Conservation (phyloP, 1,140 invertebrate genomes). For the Nylanderia fulva region DNA sequence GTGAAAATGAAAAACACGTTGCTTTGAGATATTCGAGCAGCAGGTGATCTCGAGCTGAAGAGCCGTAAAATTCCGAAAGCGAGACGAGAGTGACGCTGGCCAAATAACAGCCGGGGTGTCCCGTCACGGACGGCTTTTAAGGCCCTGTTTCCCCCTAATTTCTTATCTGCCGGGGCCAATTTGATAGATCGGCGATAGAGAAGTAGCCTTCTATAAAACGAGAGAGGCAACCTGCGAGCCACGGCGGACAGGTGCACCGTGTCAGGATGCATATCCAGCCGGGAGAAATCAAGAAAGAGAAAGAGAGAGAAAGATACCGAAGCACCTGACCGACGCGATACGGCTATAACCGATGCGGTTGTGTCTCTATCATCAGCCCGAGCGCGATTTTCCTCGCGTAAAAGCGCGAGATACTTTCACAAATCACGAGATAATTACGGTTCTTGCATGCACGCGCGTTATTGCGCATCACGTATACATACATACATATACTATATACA, state of each 20-base stretch:
- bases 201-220: slow-evolving; percentile 63
- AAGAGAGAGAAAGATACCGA: slow-evolving; percentile 17
- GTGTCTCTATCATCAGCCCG: slow-evolving; percentile 54
- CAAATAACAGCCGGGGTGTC: slow-evolving; percentile 65
- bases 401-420: slow-evolving; percentile 52
- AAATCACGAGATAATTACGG: slow-evolving; percentile 33
- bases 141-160: slow-evolving; percentile 67
- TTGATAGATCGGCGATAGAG: slow-evolving; percentile 80
- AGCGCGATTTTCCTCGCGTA: slow-evolving; percentile 3
- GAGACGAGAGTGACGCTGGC: slow-evolving; percentile 68
- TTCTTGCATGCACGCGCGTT: not conserved
- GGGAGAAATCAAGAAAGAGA: not conserved
- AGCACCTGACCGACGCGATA: slow-evolving; percentile 60
- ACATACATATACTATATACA: too few relatives aligned
- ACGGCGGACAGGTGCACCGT: slow-evolving; percentile 71
- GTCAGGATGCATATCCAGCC: slow-evolving; percentile 28
- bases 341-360: slow-evolving; percentile 14
- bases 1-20: not conserved
- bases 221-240: slow-evolving; percentile 46
- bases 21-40: slow-evolving; percentile 26
- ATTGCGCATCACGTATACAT: not conserved
- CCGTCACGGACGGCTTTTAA: slow-evolving; percentile 68
- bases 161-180: slow-evolving; percentile 75
- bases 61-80: slow-evolving; percentile 54
- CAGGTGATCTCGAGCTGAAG: slow-evolving; percentile 67